A percentile compares a stretch with the other conserved stretches of the same genome.
These are phyloP conservation scores for Lepidurus packardi DNA, from an alignment of 1,140 invertebrate species.

Conservation along the genomic window DNA sequence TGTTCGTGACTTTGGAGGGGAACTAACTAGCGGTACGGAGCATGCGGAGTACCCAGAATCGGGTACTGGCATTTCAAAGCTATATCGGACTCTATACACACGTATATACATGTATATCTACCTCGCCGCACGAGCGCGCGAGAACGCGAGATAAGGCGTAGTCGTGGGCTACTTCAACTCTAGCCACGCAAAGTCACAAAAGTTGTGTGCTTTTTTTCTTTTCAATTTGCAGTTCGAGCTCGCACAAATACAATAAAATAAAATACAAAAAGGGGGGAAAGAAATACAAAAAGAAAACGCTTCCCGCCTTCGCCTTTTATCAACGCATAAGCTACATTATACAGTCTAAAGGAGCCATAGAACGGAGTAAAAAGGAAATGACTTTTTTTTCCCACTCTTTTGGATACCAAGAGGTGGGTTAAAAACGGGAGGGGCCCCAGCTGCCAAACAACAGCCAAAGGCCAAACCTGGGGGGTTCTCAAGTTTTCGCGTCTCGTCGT, in stretches of 20 bases:
- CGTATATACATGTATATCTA: not conserved
- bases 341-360: not conserved
- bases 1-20: not conserved
- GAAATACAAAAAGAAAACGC: not conserved
- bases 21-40: too few species aligned
- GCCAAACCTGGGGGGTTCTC: too few species aligned
- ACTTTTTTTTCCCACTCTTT: not conserved
- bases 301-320: not conserved
- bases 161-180: not conserved
- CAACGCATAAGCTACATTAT: constrained; percentile 1
- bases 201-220: not conserved
- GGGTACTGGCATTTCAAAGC: not conserved
- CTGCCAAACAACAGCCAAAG: not conserved
- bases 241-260: not conserved
- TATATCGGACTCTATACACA: not conserved
- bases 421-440: not conserved
- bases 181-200: not conserved
- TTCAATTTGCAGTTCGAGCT: not conserved
- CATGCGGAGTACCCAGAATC: not conserved
- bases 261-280: not conserved
- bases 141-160: constrained; percentile 5
- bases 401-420: not conserved
- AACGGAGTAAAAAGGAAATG: not conserved
- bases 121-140: not conserved
- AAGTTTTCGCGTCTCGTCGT: too few species aligned